A percentile compares a stretch with the other conserved stretches of the same genome.
Conservation (phyloP, 1,140 invertebrate genomes). For the Ceratoteleas bidentatus region DNA sequence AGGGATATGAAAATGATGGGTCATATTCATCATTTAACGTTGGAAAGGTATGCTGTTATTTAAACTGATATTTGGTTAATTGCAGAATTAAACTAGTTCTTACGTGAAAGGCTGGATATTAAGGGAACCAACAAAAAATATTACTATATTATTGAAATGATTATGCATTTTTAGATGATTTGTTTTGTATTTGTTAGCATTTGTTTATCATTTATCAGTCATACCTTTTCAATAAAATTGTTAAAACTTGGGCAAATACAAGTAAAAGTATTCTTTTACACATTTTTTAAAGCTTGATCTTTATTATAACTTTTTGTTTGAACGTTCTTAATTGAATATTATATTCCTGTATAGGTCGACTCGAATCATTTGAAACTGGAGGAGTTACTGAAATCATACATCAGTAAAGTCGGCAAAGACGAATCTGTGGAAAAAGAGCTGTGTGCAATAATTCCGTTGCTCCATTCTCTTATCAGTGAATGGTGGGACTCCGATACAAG, state of each 20-base stretch:
- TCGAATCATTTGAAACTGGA: constrained; percentile 74
- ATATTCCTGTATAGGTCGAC: constrained; percentile 61
- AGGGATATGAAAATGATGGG: constrained; percentile 73
- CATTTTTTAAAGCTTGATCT: no score
- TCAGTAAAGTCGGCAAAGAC: constrained; percentile 74
- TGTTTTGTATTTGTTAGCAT: constrained; percentile 25
- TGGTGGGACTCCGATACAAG: constrained; percentile 78
- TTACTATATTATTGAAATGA: no score
- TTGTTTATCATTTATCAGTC: no score
- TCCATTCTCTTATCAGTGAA: constrained; percentile 74
- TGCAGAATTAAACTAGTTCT: no score
- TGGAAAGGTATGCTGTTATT: constrained; percentile 62
- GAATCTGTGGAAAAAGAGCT: constrained; percentile 78
- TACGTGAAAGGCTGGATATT: no score
- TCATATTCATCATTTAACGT: constrained; percentile 60
- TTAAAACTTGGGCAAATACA: constrained; percentile 26
- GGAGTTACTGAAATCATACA: constrained; percentile 74
- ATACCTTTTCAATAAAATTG: constrained; percentile 19
- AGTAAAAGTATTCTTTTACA: no score
- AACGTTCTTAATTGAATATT: not conserved
- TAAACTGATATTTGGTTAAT: no score
- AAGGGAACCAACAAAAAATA: no score
- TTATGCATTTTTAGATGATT: no score
- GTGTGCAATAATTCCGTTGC: constrained; percentile 74
- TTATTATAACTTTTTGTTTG: no score